Percentiles rank a stretch among this genome's conserved stretches.
Evolutionary conservation across 92 coral and sea anemone genomes (phyloP).

Genomic region (Metridium senile): DNA sequence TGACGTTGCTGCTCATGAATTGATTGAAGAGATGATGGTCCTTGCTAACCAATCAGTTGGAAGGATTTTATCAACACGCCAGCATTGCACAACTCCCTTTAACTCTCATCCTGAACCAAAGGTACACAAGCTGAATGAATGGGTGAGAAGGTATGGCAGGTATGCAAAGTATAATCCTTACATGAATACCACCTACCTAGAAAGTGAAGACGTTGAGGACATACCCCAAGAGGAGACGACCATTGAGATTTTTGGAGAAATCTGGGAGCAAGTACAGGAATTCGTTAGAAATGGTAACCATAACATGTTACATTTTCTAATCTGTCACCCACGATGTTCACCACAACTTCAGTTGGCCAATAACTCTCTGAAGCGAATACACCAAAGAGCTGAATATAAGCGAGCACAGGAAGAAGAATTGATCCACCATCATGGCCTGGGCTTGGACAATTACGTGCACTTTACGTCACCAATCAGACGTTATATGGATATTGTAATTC

Average conservation of each 20-base stretch:
- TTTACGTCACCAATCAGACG: constrained; percentile 97
- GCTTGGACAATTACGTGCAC: constrained; percentile 64
- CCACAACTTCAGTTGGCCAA: constrained; percentile 82
- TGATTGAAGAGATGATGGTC: constrained; percentile 89
- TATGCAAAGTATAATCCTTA: constrained; percentile 49
- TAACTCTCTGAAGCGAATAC: constrained; percentile 59
- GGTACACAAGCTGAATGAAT: constrained; percentile 64
- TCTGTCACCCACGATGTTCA: constrained; percentile 62
- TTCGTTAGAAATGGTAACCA: constrained; percentile 36
- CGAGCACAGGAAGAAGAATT: constrained; percentile 52
- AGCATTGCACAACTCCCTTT: constrained; percentile 60
- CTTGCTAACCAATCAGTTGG: constrained; percentile 83
- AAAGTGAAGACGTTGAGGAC: background rate
- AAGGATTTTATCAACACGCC: constrained; percentile 22
- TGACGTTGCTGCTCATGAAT: constrained; percentile 82
- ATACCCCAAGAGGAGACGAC: constrained; percentile 1
- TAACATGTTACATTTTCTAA: constrained; percentile 39
- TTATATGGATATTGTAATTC: constrained; percentile 85
- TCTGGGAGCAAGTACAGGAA: constrained; percentile 58
- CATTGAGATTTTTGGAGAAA: constrained; percentile 39
- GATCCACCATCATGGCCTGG: constrained; percentile 54
- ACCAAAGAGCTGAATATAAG: constrained; percentile 60
- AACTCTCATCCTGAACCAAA: constrained; percentile 81
- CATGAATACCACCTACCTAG: constrained; percentile 11
- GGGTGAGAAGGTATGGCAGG: constrained; percentile 62